These are phyloP conservation scores for Drosophila maculinotata DNA, from an alignment of 2,888 invertebrate species.

Conservation along the genomic window DNA sequence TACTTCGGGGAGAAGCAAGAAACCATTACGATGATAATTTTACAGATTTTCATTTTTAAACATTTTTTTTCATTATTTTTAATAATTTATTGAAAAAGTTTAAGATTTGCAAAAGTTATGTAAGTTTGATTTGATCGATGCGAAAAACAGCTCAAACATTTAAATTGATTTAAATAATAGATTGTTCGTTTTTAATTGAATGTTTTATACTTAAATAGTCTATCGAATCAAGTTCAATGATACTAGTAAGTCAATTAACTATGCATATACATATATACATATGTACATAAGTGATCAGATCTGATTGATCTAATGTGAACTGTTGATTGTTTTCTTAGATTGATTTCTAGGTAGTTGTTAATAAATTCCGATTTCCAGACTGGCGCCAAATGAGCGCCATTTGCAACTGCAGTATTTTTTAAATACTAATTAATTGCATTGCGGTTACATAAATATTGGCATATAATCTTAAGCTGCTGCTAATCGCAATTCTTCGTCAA, in stretches of 20 bases:
- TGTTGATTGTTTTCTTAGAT: background rate
- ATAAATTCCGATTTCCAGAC: background rate
- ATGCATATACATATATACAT: background rate
- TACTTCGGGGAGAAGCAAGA: background rate
- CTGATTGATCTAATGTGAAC: background rate
- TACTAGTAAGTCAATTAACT: background rate
- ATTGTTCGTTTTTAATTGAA: background rate
- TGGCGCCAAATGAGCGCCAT: background rate
- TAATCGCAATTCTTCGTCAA: background rate
- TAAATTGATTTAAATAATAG: background rate
- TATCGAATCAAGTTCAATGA: background rate
- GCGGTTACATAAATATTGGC: conserved; percentile 1
- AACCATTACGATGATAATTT: no score
- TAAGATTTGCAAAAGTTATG: no score
- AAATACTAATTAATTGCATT: conserved; percentile 5
- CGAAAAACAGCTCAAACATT: no score
- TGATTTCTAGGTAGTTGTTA: background rate
- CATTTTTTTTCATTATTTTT: no score
- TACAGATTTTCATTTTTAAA: no score
- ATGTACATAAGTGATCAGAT: background rate
- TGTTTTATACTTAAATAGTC: background rate
- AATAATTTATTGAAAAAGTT: no score
- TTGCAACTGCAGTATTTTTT: conserved; percentile 1
- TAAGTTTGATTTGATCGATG: no score
- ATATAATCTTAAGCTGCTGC: conserved; percentile 7